Evolutionary conservation across 1,140 invertebrate species (phyloP).

Genomic region (Drosophila bocki): DNA sequence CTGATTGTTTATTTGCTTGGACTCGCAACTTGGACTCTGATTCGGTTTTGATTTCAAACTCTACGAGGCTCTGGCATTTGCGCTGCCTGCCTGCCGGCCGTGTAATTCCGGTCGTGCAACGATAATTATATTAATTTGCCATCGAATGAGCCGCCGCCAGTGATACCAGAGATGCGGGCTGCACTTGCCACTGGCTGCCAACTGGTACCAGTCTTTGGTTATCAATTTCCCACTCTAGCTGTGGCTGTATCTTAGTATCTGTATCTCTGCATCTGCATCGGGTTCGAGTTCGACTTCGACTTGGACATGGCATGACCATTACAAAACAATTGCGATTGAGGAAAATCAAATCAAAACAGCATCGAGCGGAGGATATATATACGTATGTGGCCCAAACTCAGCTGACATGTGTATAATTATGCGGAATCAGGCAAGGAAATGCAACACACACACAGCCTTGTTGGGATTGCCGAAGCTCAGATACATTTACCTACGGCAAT

Average conservation of each 20-base stretch:
- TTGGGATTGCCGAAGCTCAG: constrained; percentile 17
- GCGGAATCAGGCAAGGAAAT: constrained; percentile 34
- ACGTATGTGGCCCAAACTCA: constrained; percentile 55
- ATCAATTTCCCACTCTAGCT: constrained; percentile 61
- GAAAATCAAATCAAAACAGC: constrained; percentile 69
- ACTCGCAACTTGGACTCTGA: constrained; percentile 11
- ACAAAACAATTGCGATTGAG: constrained; percentile 81
- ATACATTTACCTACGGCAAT: constrained; percentile 39
- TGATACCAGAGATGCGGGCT: constrained; percentile 34
- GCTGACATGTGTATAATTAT: constrained; percentile 78
- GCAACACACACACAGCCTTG: background rate
- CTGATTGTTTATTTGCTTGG: constrained; percentile 79
- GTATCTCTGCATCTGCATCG: constrained; percentile 6
- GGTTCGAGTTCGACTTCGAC: constrained; percentile 4
- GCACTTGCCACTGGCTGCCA: constrained; percentile 30
- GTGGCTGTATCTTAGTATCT: background rate
- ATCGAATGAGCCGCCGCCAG: constrained; percentile 72
- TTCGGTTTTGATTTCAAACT: constrained; percentile 22
- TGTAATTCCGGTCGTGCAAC: constrained; percentile 81
- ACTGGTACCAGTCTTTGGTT: constrained; percentile 59
- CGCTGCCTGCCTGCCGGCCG: constrained; percentile 59
- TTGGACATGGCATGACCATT: constrained; percentile 59
- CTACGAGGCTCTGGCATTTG: constrained; percentile 43
- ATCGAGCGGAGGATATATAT: constrained; percentile 1
- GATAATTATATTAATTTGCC: constrained; percentile 84